Evolutionary conservation across 2,113 vertebrate species (phyloP), one percentile per base, ranked within the genome.

Genomic region (Antennarius striatus): DNA sequence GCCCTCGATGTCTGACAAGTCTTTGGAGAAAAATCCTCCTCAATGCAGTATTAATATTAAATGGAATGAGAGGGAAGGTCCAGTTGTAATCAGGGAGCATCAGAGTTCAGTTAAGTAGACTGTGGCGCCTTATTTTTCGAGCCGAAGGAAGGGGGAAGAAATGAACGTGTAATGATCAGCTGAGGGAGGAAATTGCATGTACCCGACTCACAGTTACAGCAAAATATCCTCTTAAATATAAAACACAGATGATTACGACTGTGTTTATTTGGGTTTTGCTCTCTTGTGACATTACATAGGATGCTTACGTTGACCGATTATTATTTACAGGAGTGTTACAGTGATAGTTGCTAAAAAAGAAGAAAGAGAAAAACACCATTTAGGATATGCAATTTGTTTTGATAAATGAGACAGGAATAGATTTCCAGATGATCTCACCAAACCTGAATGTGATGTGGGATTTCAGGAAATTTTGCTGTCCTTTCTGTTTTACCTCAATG

Each of bases 401-500:
- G 86, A 91, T 93, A 91, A 91, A 80, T 83, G 84, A 70, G 86
- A 91, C 91, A 77, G 71, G n/a, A 15, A 89, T 73, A 84, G 72
- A 91, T 88, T 90, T 86, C 89, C 84, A 86, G 32, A 90, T 89
- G 89, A 92, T 91, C 88, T 85, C 46, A 81, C 80, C 90, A 86
- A 92, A 88, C 81, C 83, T 54, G 36, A 83, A 90, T 86, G 88
- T 71, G 87, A 84, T 92, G 74, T 88, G 82, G 86, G 88, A 90
- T 79, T 83, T 82, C 68, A 53, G 80, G 77, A 82, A 73, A 87
- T 91, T 91, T 86, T 63, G 74, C 84, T 89, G 86, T 91, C 91
- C 84, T 84, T 84, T 90, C 86, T 83, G 82, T 82, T 91, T 85
- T 80, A 80, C 92, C 85, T 90, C 92, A 92, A 92, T 89, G 92